phyloP scores from a whole-genome alignment of 2,113 vertebrate species.

The Nycticorax nycticorax region DNA sequence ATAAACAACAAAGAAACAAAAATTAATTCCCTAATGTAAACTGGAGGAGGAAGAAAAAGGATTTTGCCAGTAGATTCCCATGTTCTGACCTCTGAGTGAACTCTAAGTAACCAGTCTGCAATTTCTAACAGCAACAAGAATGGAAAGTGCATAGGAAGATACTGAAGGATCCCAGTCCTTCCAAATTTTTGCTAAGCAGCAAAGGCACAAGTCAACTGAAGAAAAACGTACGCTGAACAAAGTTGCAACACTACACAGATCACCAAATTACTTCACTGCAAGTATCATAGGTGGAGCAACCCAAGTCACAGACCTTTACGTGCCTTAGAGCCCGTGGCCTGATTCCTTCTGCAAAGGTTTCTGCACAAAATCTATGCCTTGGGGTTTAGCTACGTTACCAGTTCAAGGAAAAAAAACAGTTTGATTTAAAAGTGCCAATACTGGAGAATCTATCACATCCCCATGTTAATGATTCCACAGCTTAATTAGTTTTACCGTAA shows the following conservation, averaged over 20 bases:
- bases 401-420: not conserved
- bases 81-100: slow-evolving; percentile 72
- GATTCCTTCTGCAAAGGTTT: not conserved
- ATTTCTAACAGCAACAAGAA: slow-evolving; percentile 65
- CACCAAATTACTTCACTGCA: not conserved
- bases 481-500: not conserved
- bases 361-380: not conserved
- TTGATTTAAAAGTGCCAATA: not conserved
- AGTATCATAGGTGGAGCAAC: not conserved
- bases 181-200: slow-evolving; percentile 19
- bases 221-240: not conserved
- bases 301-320: not conserved
- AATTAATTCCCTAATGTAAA: slow-evolving; percentile 65
- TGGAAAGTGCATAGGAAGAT: slow-evolving; percentile 53
- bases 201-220: not conserved
- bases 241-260: not conserved
- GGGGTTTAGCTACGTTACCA: not conserved
- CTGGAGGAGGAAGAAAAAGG: slow-evolving; percentile 20
- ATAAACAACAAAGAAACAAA: slow-evolving; percentile 64
- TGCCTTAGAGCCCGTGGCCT: accelerated
- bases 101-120: slow-evolving; percentile 59
- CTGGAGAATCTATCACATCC: not conserved
- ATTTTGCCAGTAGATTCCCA: slow-evolving; percentile 68
- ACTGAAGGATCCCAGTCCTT: slow-evolving; percentile 9
- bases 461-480: not conserved